A percentile compares a stretch with the other conserved stretches of the same genome.
phyloP scores from a whole-genome alignment of 2,888 invertebrate species.

The Lepas anatifera region DNA sequence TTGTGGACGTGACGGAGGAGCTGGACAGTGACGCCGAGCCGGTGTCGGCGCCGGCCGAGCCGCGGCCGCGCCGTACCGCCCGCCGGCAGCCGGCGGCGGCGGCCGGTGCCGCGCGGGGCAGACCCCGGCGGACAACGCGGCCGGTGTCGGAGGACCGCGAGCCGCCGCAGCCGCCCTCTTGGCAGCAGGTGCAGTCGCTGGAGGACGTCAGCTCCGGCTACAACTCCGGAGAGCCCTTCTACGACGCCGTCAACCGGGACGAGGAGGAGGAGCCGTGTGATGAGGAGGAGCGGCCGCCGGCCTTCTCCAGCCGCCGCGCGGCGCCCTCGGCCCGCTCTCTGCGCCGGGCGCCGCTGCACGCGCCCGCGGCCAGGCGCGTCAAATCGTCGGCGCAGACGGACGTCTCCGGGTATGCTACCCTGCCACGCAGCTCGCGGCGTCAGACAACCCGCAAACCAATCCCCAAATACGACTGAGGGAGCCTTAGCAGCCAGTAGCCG shows the following conservation, averaged over 20 bases:
- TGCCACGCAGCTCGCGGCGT: neutral
- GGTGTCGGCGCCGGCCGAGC: neutral
- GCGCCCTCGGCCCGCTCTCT: neutral
- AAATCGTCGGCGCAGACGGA: neutral
- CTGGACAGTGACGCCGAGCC: neutral
- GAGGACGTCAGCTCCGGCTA: conserved; percentile 7
- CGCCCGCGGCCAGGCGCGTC: neutral
- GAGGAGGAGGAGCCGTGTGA: neutral
- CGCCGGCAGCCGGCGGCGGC: no score
- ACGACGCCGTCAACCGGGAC: neutral
- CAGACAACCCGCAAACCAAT: neutral
- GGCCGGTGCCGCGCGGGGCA: neutral
- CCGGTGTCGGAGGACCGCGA: neutral
- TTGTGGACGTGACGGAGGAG: neutral
- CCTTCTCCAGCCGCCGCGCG: neutral
- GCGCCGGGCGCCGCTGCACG: conserved; percentile 2
- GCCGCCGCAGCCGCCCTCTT: neutral
- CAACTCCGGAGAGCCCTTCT: conserved; percentile 3
- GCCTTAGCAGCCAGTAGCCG: no score
- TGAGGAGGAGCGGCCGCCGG: no score
- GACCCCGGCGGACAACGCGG: neutral
- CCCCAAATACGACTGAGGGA: neutral
- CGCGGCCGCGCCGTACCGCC: neutral
- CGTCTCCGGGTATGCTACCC: conserved; percentile 3
- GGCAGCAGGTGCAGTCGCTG: conserved; percentile 1